Conservation (phyloP, 2,113 vertebrate genomes). For the Eublepharis macularius region DNA sequence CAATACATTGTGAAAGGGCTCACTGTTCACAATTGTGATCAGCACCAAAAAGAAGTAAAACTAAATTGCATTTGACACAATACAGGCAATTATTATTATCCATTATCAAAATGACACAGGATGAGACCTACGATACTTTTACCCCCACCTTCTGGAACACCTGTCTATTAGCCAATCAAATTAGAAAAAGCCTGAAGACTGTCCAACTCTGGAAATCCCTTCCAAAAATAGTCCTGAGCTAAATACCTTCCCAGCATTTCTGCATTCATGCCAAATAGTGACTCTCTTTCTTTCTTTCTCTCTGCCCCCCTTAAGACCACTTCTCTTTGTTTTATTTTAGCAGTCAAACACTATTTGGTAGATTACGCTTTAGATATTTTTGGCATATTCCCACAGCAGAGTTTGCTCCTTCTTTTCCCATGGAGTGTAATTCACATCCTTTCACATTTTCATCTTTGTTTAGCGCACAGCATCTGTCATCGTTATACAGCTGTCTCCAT, state of each 20-base stretch:
- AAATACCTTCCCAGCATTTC: conserved; percentile 61
- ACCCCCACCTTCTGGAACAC: conserved; percentile 72
- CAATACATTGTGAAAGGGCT: too few species aligned
- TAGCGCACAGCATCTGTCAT: conserved; percentile 49
- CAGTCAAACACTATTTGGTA: conserved; percentile 41
- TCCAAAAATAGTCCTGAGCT: conserved; percentile 75
- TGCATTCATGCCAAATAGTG: conserved; percentile 38
- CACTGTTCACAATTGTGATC: background rate
- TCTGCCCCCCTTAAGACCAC: background rate
- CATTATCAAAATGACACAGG: background rate
- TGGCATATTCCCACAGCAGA: conserved; percentile 45
- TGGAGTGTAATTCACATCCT: conserved; percentile 43
- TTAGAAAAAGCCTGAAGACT: conserved; percentile 66
- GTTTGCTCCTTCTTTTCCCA: conserved; percentile 47
- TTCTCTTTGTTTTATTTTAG: conserved; percentile 21
- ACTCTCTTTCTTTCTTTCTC: conserved; percentile 8
- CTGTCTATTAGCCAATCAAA: conserved; percentile 75
- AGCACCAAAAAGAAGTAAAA: background rate
- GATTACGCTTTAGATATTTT: conserved; percentile 63
- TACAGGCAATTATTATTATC: background rate
- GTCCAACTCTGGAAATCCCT: conserved; percentile 70
- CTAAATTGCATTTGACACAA: conserved; percentile 24
- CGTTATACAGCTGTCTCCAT: conserved; percentile 55
- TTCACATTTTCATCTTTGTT: conserved; percentile 42
- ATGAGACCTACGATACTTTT: conserved; percentile 70